Base-by-base conservation (phyloP, 64 coral and sea anemone species). In the Stylophora pistillata region DNA sequence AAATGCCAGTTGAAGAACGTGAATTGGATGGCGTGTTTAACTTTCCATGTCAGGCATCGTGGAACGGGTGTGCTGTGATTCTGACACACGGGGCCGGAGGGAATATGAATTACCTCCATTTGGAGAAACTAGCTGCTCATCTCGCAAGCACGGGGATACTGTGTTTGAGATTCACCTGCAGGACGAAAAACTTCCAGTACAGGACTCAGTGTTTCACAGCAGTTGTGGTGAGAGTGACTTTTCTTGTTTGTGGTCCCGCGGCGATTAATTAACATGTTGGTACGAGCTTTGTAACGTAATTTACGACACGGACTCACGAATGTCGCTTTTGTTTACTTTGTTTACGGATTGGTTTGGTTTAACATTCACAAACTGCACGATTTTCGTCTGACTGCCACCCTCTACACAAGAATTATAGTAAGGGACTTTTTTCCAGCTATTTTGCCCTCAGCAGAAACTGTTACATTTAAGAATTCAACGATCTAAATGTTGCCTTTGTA, bases 161-260 rank as follows among this genome's bases (percentile, higher is more conserved):
- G 2, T 99, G 97, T 68, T 89, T 99, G 63, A 86, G 97, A 85
- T 99, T 99, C 76, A 99, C 97, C 41, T 93, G 94, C 57, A 95
- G 90, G 34, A 99, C 97, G 66, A 94, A 90, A 20, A 99, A 99
- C 89, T 95, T 99, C 73, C 79, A 99, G 74, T 95, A 99, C 55
- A 92, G 97, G 25, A 76, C 86, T n/a, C 64, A 88, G 85, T 99
- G 97, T 37, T 99, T 95, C 78, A 66, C 74, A 34, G 85, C 93
- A 17, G 90, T 85, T 34, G 75, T 99, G 93, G 97, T 99, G n/a
- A 95, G 93, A 25, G 64, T 27, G 7, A 12, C 20, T 11, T 68
- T n/a, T 68, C 64, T n/a, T 68, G 25, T 66, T n/a, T 23, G 21
- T n/a, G 64, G 26, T 68, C n/a, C 18, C n/a, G 1, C 20, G 17